phyloP scores from a whole-genome alignment of 2,113 vertebrate species.

The Chrysemys picta region DNA sequence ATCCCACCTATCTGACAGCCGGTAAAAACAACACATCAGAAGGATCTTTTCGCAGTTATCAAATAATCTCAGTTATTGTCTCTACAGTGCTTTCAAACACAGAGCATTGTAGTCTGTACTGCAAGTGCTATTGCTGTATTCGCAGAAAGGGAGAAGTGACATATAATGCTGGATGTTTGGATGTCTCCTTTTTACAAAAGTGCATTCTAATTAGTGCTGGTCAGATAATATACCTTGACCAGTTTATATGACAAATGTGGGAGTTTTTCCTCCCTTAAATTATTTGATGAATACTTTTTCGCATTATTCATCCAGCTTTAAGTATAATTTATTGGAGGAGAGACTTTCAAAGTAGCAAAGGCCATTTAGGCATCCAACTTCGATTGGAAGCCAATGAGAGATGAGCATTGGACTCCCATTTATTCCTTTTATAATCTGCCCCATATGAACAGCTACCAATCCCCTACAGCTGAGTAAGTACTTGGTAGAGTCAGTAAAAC shows the following conservation, averaged over 20 bases:
- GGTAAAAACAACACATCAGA: accelerated
- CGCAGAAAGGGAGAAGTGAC: neutral
- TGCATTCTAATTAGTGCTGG: neutral
- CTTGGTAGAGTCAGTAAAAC: no score
- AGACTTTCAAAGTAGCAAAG: neutral
- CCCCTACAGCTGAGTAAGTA: neutral
- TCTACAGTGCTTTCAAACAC: neutral
- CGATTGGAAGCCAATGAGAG: neutral
- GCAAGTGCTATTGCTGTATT: neutral
- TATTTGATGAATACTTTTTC: neutral
- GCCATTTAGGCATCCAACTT: neutral
- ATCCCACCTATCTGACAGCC: accelerated
- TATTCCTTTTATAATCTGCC: neutral
- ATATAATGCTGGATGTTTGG: neutral
- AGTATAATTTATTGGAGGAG: neutral
- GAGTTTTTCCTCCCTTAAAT: neutral
- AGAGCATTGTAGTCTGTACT: neutral
- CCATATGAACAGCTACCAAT: neutral
- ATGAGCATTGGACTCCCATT: neutral
- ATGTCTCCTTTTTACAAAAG: accelerated
- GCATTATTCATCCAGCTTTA: neutral
- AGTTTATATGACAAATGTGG: neutral
- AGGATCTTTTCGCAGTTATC: neutral
- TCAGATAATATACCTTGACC: neutral
- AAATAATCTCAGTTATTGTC: neutral